A percentile compares a stretch with the other conserved stretches of the same genome.
These are phyloP conservation scores for Indri indri DNA, from an alignment of 2,113 vertebrate genomes.

Conservation along the genomic window DNA sequence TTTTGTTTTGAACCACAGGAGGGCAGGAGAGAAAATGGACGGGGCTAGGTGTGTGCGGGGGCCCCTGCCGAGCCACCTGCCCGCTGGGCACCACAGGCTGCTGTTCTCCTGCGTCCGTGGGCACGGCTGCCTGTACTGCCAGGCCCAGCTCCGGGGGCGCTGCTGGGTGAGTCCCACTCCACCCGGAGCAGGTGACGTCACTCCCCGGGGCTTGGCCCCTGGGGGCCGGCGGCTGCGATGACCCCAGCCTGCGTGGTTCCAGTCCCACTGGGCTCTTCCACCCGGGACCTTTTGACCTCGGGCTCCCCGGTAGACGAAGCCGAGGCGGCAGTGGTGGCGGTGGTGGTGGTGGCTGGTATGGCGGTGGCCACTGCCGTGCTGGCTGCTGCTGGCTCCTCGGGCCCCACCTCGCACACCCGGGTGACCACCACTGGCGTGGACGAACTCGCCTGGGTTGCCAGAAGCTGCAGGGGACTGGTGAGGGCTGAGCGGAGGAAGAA, in stretches of 20 bases:
- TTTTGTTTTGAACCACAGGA: constrained; percentile 16
- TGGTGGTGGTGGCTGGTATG: neutral
- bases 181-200: constrained; percentile 65
- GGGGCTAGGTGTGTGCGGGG: constrained; percentile 64
- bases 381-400: constrained; percentile 78
- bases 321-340: neutral
- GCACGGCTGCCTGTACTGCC: constrained; percentile 44
- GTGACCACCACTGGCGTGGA: constrained; percentile 94
- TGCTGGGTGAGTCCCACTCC: constrained; percentile 68
- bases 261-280: constrained; percentile 87
- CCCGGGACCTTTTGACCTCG: constrained; percentile 90
- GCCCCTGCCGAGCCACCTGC: neutral
- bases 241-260: constrained; percentile 86
- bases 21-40: constrained; percentile 35
- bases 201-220: constrained; percentile 86
- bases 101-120: constrained; percentile 54
- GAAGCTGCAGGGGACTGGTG: constrained; percentile 94
- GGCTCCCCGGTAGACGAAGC: constrained; percentile 84
- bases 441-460: constrained; percentile 96
- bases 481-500: constrained; percentile 84
- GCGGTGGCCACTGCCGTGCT: neutral
- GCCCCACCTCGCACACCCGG: constrained; percentile 84
- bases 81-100: neutral
- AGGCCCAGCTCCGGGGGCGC: constrained; percentile 55
- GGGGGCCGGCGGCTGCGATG: constrained; percentile 88